Evolutionary conservation across 2,888 invertebrate species (phyloP), one percentile per base, ranked within the genome.

Genomic region (Pheosia tremula): DNA sequence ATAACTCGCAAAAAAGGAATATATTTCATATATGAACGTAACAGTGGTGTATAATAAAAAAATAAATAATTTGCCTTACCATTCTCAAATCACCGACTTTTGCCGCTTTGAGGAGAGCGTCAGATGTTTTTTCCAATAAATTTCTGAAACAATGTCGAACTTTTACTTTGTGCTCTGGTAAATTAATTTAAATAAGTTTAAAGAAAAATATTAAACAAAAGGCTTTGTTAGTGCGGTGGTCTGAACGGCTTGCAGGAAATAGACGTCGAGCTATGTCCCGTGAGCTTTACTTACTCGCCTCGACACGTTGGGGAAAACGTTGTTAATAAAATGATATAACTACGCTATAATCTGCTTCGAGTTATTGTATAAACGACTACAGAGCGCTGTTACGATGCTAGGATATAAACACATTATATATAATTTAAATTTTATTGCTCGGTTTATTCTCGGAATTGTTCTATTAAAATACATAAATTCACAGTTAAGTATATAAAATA

Each of bases 101-200:
- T 56, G 97, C 97, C 68, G 97, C 97, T 92, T 96, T 96, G 77
- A 98, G 94, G 76, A 98, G 95, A 77, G 96, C 95, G 88, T 97
- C 97, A 77, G 96, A 96, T 77, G 97, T 96, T 94, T 96, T 97
- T 91, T 97, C 97, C 86, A 97, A 94, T 82, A 97, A 94, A 90
- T 96, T 96, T 90, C 97, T 97, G 94, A 77, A 95, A 95, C 89
- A 89, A 91, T 70, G 61, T 62, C 56, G 57, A 75, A 71, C 61
- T 73, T 72, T 72, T 66, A 77, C 61, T 63, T 68, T 63, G 65
- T 61, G 47, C 63, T 65, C 60, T 58, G 59, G 61, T 63, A 47
- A 38, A 59, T 59, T 61, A 66, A 58, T 61, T 53, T 57, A 59
- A 68, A 67, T 58, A 58, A 66, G 62, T 67, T 66, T 57, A 10